These are phyloP conservation scores for Brachystomella parvula DNA, from an alignment of 1,140 invertebrate genomes.

Conservation along the genomic window DNA sequence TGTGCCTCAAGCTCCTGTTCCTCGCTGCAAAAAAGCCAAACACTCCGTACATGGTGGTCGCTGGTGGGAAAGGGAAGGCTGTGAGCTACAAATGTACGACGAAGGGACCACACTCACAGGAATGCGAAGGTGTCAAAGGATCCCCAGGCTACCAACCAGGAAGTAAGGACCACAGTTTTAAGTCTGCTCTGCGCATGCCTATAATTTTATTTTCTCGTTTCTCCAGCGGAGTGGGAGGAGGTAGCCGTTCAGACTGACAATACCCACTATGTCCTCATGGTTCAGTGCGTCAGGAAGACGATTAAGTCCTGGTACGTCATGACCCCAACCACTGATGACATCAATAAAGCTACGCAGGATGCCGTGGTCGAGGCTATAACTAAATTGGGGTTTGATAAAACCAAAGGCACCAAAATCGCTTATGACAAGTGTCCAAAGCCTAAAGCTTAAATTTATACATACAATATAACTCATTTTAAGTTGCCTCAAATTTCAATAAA, in stretches of 20 bases:
- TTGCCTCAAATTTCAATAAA: too few species aligned
- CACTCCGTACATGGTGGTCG: constrained; percentile 1
- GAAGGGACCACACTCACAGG: too few species aligned
- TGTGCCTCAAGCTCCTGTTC: constrained; percentile 3
- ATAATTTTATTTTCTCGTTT: neutral
- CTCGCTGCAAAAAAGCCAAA: neutral
- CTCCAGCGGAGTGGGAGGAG: neutral
- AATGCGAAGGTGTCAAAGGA: too few species aligned
- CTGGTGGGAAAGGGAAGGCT: neutral
- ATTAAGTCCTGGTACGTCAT: constrained; percentile 13
- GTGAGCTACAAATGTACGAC: constrained; percentile 6
- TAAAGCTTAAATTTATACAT: too few species aligned
- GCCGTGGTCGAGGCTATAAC: neutral
- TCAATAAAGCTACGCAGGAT: neutral
- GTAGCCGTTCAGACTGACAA: neutral
- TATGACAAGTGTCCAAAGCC: constrained; percentile 6
- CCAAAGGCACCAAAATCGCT: neutral
- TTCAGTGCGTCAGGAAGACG: neutral
- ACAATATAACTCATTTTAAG: too few species aligned
- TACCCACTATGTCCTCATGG: constrained; percentile 1
- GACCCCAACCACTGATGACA: constrained; percentile 1
- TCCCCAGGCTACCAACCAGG: neutral
- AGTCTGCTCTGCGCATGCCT: neutral
- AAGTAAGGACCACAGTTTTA: neutral
- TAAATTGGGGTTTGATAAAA: neutral